These are phyloP conservation scores for Columba janthina DNA, from an alignment of 2,113 vertebrate genomes.

Conservation along the genomic window DNA sequence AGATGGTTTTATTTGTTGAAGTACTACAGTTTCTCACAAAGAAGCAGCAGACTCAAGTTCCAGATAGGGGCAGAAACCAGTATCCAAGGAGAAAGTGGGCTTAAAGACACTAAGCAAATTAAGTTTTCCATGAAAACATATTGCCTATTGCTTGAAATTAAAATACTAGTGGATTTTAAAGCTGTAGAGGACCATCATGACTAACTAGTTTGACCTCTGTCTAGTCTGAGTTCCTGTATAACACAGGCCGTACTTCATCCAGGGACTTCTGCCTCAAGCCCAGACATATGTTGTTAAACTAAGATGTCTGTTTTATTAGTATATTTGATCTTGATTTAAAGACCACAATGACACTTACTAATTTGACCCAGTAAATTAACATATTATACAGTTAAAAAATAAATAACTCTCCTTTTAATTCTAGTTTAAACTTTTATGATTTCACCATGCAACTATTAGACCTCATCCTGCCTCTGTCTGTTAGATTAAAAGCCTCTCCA, in stretches of 20 bases:
- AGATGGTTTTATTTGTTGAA: neutral
- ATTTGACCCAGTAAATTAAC: conserved; percentile 11
- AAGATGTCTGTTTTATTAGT: conserved; percentile 36
- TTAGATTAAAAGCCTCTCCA: conserved; percentile 40
- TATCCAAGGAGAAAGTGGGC: neutral
- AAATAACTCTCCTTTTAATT: conserved; percentile 26
- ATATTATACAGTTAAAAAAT: conserved; percentile 26
- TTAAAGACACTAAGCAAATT: neutral
- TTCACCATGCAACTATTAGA: conserved; percentile 19
- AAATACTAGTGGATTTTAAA: neutral
- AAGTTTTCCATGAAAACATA: neutral
- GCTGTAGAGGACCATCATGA: neutral
- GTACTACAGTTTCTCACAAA: neutral
- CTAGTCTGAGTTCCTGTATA: neutral
- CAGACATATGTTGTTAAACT: neutral
- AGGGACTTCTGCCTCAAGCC: conserved; percentile 11
- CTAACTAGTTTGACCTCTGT: neutral
- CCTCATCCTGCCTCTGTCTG: neutral
- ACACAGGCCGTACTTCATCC: neutral
- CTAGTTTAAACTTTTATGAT: conserved; percentile 25
- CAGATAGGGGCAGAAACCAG: neutral
- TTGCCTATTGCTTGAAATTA: neutral
- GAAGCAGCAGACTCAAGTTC: neutral
- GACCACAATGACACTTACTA: conserved; percentile 27
- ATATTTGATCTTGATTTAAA: conserved; percentile 36